phyloP scores from a whole-genome alignment of 1,140 invertebrate genomes.

The Drosophila persimilis region DNA sequence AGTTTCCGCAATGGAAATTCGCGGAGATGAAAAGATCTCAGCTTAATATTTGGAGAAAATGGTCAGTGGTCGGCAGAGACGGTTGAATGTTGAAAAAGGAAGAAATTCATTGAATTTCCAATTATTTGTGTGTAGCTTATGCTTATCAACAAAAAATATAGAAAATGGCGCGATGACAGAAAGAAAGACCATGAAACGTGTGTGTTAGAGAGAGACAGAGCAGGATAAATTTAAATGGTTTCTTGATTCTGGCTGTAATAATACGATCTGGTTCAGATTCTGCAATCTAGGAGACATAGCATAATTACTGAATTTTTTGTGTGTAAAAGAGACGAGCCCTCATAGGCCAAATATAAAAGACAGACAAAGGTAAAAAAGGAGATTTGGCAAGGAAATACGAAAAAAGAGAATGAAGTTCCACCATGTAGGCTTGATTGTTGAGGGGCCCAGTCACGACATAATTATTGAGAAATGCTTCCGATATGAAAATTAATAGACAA shows the following conservation, averaged over 20 bases:
- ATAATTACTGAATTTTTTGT: constrained; percentile 68
- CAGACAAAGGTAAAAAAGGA: background rate
- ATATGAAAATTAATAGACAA: constrained; percentile 70
- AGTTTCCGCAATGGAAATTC: constrained; percentile 2
- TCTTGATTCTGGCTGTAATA: constrained; percentile 18
- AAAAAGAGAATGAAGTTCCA: too few species aligned
- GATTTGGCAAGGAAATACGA: too few species aligned
- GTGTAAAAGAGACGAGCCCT: constrained; percentile 27
- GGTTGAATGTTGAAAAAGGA: background rate
- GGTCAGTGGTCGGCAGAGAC: background rate
- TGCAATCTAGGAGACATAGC: background rate
- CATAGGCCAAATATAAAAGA: constrained; percentile 35
- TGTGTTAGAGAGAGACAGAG: too few species aligned
- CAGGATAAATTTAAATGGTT: too few species aligned
- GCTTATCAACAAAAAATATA: constrained; percentile 27
- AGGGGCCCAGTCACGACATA: constrained; percentile 4
- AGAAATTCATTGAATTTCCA: constrained; percentile 12
- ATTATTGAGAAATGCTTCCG: constrained; percentile 57
- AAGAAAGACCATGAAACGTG: too few species aligned
- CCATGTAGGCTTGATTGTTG: background rate
- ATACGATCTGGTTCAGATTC: constrained; percentile 7
- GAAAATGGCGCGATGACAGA: background rate
- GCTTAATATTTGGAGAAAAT: too few species aligned
- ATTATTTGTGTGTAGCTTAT: constrained; percentile 26
- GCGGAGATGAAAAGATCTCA: too few species aligned